A percentile compares a stretch with the other conserved stretches of the same genome.
Evolutionary conservation across 2,888 invertebrate genomes (phyloP).

Genomic region (Arrhopalites spinosus): DNA sequence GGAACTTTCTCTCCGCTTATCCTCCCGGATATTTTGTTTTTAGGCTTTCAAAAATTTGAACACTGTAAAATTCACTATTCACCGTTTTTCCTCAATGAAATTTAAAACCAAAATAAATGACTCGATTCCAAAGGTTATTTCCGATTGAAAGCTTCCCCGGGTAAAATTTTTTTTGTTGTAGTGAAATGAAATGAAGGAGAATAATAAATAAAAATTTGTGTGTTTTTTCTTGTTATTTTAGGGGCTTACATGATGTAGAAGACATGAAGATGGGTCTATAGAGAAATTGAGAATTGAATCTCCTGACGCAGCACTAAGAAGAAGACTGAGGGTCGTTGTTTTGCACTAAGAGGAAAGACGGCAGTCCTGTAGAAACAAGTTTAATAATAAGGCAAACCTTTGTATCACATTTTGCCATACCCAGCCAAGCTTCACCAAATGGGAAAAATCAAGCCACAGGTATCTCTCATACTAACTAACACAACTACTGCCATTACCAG

Average conservation of each 20-base stretch:
- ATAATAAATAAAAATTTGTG: constrained; percentile 4
- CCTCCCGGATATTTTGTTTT: no score
- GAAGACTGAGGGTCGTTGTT: constrained; percentile 26
- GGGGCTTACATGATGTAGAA: constrained; percentile 24
- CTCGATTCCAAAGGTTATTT: not conserved
- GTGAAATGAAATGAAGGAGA: not conserved
- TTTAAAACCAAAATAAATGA: no score
- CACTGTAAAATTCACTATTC: no score
- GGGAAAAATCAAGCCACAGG: not conserved
- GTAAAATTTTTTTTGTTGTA: not conserved
- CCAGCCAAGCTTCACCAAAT: no score
- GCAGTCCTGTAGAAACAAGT: constrained; percentile 14
- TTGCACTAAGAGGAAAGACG: not conserved
- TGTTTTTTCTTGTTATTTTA: no score
- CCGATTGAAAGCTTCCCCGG: not conserved
- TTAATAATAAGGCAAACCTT: constrained; percentile 25
- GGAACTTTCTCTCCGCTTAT: no score
- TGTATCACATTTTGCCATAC: constrained; percentile 26
- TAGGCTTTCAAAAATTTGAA: no score
- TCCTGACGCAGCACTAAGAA: constrained; percentile 31
- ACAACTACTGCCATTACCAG: no score
- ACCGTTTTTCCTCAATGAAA: no score
- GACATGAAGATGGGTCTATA: constrained; percentile 23
- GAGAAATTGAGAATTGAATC: constrained; percentile 29
- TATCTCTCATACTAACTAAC: not conserved